Base-by-base conservation (phyloP, 92 coral and sea anemone genomes). In the Galaxea fascicularis region DNA sequence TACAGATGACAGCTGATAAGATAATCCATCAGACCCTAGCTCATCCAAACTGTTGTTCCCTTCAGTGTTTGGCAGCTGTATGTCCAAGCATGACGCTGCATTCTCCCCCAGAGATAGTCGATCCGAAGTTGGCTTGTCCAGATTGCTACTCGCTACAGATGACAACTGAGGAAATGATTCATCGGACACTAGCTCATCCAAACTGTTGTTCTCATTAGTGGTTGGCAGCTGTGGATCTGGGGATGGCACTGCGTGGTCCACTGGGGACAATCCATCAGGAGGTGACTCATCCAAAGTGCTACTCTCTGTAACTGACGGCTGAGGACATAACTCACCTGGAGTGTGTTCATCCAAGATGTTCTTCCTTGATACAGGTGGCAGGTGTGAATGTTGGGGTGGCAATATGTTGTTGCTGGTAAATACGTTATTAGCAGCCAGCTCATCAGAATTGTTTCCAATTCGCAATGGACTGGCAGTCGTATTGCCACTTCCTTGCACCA, bases 401-500 rank as follows among this genome's bases (percentile, higher is more conserved):
- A 49, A 49, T 49, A 9, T 15, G 17, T 49, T 49, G 15, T 15
- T 14, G 3, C 54, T 15, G 10, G 54, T 4, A 15, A 0, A 10
- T 10, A 49, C 4, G 10, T 49, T 4, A 49, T 52, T 3, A 52
- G 58, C 14, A 52, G 4, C 11, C 58, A 35, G 4, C 22, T 39
- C 28, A 0, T 30, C 41, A 20, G 44, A 74, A 30, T 44, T 72
- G n/a, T 20, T n/a, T 0, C 39, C 54, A 47, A 31, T 17, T 47
- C 20, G 47, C 0, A 6, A 53, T 21, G 67, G 53, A n/a, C n/a
- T 31, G 11, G 17, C 25, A 39, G 56, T 31, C 21, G 56, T 16
- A n/a, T 15, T n/a, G 39, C 80, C 56, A 22, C 82, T 77, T 45
- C 82, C 25, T 26, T 77, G 82, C 4, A 60, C 31, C 82, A 4